Conservation (phyloP, 2,888 invertebrate species). For the Drosophila nigricruria region DNA sequence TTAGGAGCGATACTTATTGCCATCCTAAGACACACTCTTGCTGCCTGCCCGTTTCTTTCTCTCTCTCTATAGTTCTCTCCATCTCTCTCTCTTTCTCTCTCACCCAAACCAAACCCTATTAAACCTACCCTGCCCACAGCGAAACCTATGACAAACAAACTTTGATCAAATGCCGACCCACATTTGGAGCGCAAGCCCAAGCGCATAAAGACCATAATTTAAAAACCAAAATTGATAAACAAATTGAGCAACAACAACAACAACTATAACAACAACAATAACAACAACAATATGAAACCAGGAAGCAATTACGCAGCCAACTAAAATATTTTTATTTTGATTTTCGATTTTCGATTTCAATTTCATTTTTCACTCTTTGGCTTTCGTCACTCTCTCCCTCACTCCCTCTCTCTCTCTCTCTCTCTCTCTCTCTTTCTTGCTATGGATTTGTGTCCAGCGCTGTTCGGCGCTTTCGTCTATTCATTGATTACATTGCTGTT, state of each 20-base stretch:
- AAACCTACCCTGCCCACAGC: background rate
- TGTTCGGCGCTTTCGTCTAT: conserved; percentile 48
- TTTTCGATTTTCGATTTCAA: conserved; percentile 16
- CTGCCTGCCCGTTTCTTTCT: background rate
- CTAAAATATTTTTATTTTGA: conserved; percentile 41
- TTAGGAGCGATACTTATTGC: background rate
- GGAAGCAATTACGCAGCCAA: conserved; percentile 54
- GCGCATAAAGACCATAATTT: conserved; percentile 16
- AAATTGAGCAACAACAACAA: conserved; percentile 25
- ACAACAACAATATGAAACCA: conserved; percentile 21
- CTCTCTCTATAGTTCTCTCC: background rate
- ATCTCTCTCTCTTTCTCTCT: background rate
- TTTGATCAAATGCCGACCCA: conserved; percentile 34
- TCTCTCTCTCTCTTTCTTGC: background rate
- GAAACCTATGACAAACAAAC: conserved; percentile 26
- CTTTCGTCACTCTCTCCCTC: conserved; percentile 6
- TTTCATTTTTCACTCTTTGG: conserved; percentile 41
- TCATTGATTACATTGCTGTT: conserved; percentile 72
- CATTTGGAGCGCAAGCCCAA: background rate
- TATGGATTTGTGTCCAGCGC: conserved; percentile 3
- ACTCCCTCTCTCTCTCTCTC: background rate
- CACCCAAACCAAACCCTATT: background rate
- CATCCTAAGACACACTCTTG: background rate
- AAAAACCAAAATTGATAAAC: conserved; percentile 24
- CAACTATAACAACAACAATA: conserved; percentile 1